Conservation (phyloP, 2,113 vertebrate genomes). For the Uria lomvia region DNA sequence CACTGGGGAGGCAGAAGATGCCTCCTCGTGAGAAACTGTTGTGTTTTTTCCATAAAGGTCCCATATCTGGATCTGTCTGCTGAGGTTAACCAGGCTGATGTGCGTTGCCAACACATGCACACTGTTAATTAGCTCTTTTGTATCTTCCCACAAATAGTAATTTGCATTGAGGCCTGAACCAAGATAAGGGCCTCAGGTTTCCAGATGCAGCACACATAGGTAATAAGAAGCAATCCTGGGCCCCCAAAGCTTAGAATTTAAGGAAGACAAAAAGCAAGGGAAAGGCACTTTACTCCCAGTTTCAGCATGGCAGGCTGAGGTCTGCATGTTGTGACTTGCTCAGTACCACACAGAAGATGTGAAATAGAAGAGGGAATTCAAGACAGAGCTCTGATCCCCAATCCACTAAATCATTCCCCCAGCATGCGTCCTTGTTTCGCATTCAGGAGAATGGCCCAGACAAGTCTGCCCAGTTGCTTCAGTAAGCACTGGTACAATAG, state of each 20-base stretch:
- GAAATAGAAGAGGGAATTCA: conserved; percentile 48
- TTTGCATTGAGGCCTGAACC: background rate
- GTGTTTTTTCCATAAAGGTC: background rate
- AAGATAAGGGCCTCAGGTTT: background rate
- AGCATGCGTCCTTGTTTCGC: background rate
- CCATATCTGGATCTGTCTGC: background rate
- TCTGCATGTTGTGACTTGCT: conserved; percentile 37
- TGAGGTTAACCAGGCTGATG: background rate
- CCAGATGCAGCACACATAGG: rapidly evolving
- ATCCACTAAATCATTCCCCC: conserved; percentile 43
- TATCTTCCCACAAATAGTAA: background rate
- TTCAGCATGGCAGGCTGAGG: conserved; percentile 19
- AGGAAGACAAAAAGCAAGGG: background rate
- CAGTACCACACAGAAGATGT: background rate
- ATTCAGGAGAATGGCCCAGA: conserved; percentile 42
- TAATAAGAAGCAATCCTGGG: background rate
- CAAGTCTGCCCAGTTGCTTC: conserved; percentile 50
- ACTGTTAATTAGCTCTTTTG: background rate
- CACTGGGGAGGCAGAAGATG: background rate
- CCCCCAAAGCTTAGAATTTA: background rate
- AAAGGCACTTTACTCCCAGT: background rate
- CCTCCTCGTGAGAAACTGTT: background rate
- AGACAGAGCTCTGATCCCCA: conserved; percentile 20
- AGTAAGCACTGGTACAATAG: conserved; percentile 47
- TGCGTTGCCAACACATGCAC: background rate